Evolutionary conservation across 2,113 vertebrate genomes (phyloP), one percentile per base, ranked within the genome.

Genomic region (Pholis gunnellus): DNA sequence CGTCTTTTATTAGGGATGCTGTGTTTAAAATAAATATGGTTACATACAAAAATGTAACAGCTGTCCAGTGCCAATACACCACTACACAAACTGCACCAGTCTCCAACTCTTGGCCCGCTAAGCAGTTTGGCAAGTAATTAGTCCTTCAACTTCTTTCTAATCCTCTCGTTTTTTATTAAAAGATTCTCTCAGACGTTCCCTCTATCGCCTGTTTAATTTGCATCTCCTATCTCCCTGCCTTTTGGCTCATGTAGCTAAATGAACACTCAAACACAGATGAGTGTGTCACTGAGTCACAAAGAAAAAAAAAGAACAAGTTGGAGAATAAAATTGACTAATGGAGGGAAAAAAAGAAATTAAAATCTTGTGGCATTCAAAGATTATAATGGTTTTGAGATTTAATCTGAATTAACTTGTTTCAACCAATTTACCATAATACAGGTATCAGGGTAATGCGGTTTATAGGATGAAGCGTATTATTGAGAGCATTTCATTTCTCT

Each of bases 81-180:
- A 29, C 44, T 15, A 27, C 14, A 29, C 22, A 75, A 25, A 25
- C 48, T 68, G 27, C 40, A 22, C 11, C 40, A 36, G 54, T 68
- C 68, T 64, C n/a, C 17, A 50, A 72, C 31, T 72, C 38, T 9
- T n/a, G 54, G 75, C 44, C 1, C 6, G 42, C 38, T 34, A 18
- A 77, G 68, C 46, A 34, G 69, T 52, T 31, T 72, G 25, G 22
- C 18, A 70, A 38, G 59, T 34, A 70, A 50, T 76, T 57, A 68
- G 11, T 75, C 34, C 17, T 36, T 65, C 34, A 15, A 66, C 34
- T 25, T 52, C 34, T 69, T 56, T 64, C 31, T 72, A 63, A 68
- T 57, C 25, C 52, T 74, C 38, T 57, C 36, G 17, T 6, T 73
- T 64, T 71, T 59, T 73, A 69, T 70, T 57, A 40, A 66, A 69